These are phyloP conservation scores for Centropyge bicolor DNA, from an alignment of 2,797 vertebrate genomes.

Conservation along the genomic window DNA sequence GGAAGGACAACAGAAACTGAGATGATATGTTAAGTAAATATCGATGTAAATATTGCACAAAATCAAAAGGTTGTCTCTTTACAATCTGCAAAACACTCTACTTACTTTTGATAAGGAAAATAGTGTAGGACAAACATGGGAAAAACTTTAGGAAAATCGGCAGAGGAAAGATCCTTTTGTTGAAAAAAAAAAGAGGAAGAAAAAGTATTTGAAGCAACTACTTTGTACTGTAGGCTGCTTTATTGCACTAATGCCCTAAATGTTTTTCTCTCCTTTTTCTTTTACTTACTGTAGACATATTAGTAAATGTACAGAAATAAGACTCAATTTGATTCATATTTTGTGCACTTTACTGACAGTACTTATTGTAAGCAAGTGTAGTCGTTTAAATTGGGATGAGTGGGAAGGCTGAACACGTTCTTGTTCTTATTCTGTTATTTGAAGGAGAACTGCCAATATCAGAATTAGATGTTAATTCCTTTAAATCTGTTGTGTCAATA, in stretches of 20 bases:
- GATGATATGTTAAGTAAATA: background rate
- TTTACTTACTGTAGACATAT: background rate
- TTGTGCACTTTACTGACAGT: too few relatives aligned
- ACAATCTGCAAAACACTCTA: background rate
- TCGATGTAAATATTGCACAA: background rate
- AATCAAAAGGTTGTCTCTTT: background rate
- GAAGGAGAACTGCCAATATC: background rate
- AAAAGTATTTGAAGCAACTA: background rate
- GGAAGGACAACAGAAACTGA: background rate
- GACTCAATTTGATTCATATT: background rate
- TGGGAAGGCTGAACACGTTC: background rate
- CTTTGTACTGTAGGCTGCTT: background rate
- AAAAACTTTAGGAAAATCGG: background rate
- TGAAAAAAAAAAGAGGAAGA: too few relatives aligned
- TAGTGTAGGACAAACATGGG: background rate
- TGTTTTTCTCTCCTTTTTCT: background rate
- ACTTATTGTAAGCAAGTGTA: background rate
- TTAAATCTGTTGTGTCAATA: background rate
- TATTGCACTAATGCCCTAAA: background rate
- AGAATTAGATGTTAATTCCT: background rate
- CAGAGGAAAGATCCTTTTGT: background rate
- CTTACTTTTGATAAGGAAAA: background rate
- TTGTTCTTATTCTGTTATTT: background rate
- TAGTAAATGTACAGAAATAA: background rate
- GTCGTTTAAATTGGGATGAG: background rate